Base-by-base conservation (phyloP, 2,113 vertebrate species). In the Xiphophorus hellerii region DNA sequence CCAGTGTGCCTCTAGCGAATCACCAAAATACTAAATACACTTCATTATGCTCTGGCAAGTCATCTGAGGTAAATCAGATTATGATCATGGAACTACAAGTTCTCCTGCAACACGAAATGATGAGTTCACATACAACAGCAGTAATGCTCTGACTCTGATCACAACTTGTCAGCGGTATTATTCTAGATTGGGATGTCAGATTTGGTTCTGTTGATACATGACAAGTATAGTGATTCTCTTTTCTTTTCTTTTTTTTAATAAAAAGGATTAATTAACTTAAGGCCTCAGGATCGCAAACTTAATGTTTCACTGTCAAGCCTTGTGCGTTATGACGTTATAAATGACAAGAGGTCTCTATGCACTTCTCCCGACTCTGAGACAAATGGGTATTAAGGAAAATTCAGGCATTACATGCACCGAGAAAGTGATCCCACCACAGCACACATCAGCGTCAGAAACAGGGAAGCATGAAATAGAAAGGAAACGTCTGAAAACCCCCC, bases 231-330 rank as follows among this genome's bases (percentile, higher is more conserved):
- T 76, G 64, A 69, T 84, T 85, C 82, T 88, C 77, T n/a, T 66
- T 25, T 63, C 6, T 30, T 20, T 30, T n/a, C 17, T 25, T 31
- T 31, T 30, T 30, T 30, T 63, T 25, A 11, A 22, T 81, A 72
- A 48, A 65, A n/a, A 86, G 83, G 87, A 90, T 91, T 92, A 87
- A 92, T 93, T 92, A 88, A 90, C 20, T 93, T 80, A 78, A 90
- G 79, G 87, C 89, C 89, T 62, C 75, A 84, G 88, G 89, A 91
- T 89, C 35, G 62, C 73, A 90, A 80, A 91, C 83, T 85, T 89
- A 62, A 77, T 86, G 75, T 78, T 60, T 75, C 60, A 74, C 84
- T 89, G 90, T 90, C 90, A 92, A 79, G 78, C 70, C 83, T 82
- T 77, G 77, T 76, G 74, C 51, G 35, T 37, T 12, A 37, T 11